A percentile compares a stretch with the other conserved stretches of the same genome.
phyloP scores from a whole-genome alignment of 2,888 invertebrate species.

The Drosophila stalkeri region DNA sequence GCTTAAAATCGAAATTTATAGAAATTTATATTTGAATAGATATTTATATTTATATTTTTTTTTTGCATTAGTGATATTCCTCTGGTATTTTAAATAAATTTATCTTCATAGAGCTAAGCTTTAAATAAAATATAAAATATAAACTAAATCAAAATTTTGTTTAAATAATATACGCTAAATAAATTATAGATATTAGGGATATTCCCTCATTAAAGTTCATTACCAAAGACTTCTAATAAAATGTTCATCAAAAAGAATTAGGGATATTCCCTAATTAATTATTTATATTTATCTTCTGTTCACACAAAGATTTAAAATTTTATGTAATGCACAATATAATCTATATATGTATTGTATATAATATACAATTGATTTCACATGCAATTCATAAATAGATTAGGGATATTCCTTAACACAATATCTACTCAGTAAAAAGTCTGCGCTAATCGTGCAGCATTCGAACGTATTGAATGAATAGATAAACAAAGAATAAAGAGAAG shows the following conservation, averaged over 20 bases:
- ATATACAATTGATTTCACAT: too few species aligned
- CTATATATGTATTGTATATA: too few species aligned
- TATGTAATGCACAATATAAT: too few species aligned
- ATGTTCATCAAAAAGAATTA: too few species aligned
- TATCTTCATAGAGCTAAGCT: background rate
- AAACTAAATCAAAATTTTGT: too few species aligned
- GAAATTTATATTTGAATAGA: too few species aligned
- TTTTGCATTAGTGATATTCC: background rate
- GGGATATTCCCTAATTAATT: too few species aligned
- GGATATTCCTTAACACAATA: background rate
- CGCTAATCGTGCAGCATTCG: background rate
- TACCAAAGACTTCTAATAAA: too few species aligned
- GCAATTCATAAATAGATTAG: background rate
- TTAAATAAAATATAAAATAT: background rate
- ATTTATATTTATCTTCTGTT: too few species aligned
- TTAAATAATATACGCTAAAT: background rate
- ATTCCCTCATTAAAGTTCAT: background rate
- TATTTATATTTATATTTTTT: too few species aligned
- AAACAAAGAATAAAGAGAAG: background rate
- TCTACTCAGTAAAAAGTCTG: background rate
- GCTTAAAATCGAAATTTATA: too few species aligned
- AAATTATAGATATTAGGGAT: background rate
- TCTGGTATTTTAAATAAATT: background rate
- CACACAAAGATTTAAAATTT: too few species aligned
- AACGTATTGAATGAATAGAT: slow-evolving; percentile 6